Percentiles rank a stretch among this genome's conserved stretches.
These are phyloP conservation scores for Drosophila pegasa DNA, from an alignment of 2,888 invertebrate species.

Conservation along the genomic window DNA sequence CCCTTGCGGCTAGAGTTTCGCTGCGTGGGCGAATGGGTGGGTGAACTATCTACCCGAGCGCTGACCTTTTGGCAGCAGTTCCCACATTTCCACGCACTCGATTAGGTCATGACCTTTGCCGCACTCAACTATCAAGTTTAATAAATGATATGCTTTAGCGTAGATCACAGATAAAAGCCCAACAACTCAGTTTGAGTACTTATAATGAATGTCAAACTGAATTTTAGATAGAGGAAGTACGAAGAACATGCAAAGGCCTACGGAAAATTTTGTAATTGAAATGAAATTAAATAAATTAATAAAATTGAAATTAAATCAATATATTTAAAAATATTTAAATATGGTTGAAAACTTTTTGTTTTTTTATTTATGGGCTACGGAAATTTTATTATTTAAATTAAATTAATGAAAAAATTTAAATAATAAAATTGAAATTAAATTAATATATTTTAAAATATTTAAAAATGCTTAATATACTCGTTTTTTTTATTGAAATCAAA, in stretches of 20 bases:
- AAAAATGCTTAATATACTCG: too few species aligned
- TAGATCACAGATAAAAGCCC: not conserved
- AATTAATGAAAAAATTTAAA: too few species aligned
- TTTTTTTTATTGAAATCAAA: too few species aligned
- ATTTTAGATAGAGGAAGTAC: not conserved
- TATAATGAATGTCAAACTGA: not conserved
- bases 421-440: too few species aligned
- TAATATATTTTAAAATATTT: too few species aligned
- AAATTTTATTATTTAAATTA: not conserved
- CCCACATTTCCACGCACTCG: not conserved
- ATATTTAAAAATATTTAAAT: too few species aligned
- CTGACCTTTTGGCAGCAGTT: conserved; percentile 24
- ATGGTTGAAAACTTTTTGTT: too few species aligned
- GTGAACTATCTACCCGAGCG: not conserved
- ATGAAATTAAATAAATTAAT: too few species aligned
- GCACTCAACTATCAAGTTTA: conserved; percentile 1
- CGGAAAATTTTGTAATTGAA: not conserved
- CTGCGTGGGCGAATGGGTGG: not conserved
- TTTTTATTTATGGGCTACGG: too few species aligned
- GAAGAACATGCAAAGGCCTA: not conserved
- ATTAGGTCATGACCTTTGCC: conserved; percentile 20
- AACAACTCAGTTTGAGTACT: not conserved
- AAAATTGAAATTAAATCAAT: too few species aligned
- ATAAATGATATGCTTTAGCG: conserved; percentile 1
- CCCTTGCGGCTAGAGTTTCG: not conserved